Conservation (phyloP, 1,140 invertebrate genomes). For the Drosophila burlai region DNA sequence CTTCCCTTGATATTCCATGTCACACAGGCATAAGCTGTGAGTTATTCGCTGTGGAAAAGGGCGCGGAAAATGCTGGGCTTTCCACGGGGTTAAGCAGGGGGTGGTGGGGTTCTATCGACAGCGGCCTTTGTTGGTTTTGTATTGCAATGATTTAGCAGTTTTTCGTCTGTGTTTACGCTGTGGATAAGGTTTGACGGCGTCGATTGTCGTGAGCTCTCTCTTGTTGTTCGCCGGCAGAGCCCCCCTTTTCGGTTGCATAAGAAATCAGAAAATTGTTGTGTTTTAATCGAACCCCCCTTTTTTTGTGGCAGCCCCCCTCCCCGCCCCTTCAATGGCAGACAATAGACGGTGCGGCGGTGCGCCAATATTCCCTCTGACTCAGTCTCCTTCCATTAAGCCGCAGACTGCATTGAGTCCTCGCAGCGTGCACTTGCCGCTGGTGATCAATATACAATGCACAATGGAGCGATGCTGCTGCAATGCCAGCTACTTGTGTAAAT, state of each 20-base stretch:
- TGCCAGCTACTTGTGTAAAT: slow-evolving; percentile 79
- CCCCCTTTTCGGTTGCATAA: slow-evolving; percentile 65
- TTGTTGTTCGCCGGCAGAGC: slow-evolving; percentile 24
- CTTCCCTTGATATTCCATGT: background rate
- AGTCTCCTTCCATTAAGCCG: slow-evolving; percentile 35
- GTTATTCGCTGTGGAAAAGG: slow-evolving; percentile 12
- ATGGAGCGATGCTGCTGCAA: slow-evolving; percentile 33
- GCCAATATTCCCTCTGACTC: slow-evolving; percentile 34
- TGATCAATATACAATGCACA: slow-evolving; percentile 51
- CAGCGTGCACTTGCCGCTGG: slow-evolving; percentile 4
- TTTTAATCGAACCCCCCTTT: slow-evolving; percentile 68
- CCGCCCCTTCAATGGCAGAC: slow-evolving; percentile 18
- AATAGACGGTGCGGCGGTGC: slow-evolving; percentile 40
- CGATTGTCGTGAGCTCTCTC: slow-evolving; percentile 46
- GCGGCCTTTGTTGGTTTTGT: slow-evolving; percentile 80
- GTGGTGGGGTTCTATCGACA: slow-evolving; percentile 19
- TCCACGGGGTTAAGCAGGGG: background rate
- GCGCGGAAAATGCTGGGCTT: slow-evolving; percentile 9
- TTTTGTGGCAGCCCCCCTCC: slow-evolving; percentile 8
- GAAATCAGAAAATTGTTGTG: slow-evolving; percentile 82
- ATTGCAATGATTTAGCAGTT: slow-evolving; percentile 84
- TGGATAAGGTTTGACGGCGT: slow-evolving; percentile 72
- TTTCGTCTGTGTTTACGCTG: slow-evolving; percentile 83
- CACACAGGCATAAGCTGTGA: slow-evolving; percentile 16
- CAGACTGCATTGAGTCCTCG: slow-evolving; percentile 51